These are phyloP conservation scores for Condylura cristata DNA, from an alignment of 2,113 vertebrate genomes.

Conservation along the genomic window DNA sequence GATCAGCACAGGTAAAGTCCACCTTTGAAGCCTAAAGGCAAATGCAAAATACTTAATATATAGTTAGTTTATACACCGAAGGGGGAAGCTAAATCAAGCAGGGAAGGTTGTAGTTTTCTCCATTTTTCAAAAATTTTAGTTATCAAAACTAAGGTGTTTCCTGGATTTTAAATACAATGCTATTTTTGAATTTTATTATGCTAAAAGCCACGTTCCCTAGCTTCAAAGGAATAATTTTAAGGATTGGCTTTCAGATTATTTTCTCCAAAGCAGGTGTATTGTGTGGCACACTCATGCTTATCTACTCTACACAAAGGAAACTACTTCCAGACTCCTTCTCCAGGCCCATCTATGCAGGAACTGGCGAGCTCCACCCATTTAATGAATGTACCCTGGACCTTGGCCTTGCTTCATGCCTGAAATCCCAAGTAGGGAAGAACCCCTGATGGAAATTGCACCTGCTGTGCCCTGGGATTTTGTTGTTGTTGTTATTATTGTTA, in stretches of 20 bases:
- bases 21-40: neutral
- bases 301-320: neutral
- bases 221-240: neutral
- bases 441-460: neutral
- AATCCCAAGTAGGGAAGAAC: neutral
- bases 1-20: neutral
- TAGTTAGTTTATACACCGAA: neutral
- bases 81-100: neutral
- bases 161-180: neutral
- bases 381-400: neutral
- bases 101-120: neutral
- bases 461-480: neutral
- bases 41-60: neutral
- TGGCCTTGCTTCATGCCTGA: neutral
- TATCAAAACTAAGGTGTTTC: slow-evolving; percentile 18
- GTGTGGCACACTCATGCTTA: neutral
- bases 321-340: neutral
- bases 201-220: neutral
- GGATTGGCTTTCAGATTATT: neutral
- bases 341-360: neutral
- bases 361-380: neutral
- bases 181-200: neutral
- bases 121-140: neutral
- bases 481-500: no score
- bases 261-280: neutral